Evolutionary conservation across 2,797 vertebrate genomes (phyloP).

Genomic region (Lagorchestes hirsutus): DNA sequence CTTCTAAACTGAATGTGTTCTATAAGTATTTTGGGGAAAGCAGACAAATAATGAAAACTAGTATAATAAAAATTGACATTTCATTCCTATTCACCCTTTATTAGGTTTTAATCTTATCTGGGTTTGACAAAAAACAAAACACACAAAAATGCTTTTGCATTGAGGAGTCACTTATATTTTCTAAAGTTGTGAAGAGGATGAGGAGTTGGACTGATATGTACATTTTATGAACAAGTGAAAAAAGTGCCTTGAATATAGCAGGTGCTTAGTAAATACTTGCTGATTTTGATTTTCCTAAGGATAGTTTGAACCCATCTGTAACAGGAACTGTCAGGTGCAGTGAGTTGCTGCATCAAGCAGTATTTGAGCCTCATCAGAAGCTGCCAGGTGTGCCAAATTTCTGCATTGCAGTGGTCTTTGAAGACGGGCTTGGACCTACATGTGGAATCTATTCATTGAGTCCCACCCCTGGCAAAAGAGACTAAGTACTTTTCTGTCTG

Average conservation of each 20-base stretch:
- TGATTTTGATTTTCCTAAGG: background rate
- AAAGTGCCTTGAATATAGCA: background rate
- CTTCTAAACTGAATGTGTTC: background rate
- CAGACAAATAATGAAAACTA: background rate
- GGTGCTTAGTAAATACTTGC: slow-evolving; percentile 40
- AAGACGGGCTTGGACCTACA: background rate
- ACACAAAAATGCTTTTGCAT: slow-evolving; percentile 2
- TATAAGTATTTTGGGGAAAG: background rate
- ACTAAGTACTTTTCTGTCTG: background rate
- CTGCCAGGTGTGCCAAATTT: background rate
- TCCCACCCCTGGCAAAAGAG: background rate
- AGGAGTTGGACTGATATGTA: slow-evolving; percentile 26
- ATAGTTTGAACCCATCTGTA: background rate
- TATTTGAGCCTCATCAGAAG: background rate
- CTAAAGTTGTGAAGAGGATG: background rate
- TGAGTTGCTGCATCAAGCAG: background rate
- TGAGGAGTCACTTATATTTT: slow-evolving; percentile 11
- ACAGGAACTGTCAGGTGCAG: background rate
- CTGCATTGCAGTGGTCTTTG: background rate
- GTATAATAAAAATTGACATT: background rate
- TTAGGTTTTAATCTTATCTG: slow-evolving; percentile 62
- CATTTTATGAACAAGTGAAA: background rate
- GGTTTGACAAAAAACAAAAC: background rate
- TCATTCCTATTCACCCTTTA: background rate
- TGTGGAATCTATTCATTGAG: background rate